Base-by-base conservation (phyloP, 2,797 vertebrate species). In the Xiphophorus birchmanni region DNA sequence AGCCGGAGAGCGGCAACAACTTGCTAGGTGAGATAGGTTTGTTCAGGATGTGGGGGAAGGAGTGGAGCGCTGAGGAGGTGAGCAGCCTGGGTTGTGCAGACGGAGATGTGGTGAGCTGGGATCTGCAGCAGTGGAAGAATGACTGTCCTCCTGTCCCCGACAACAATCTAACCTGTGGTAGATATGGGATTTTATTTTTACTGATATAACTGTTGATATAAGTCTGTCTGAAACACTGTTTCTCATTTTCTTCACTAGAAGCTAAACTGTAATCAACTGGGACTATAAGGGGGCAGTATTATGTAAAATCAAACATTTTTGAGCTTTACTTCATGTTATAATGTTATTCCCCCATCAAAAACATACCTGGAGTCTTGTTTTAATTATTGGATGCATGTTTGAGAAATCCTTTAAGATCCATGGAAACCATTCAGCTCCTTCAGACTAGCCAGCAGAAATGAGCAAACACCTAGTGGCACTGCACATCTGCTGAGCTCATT, bases 91-190 rank as follows among this genome's bases (percentile, higher is more conserved):
- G 79, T 42, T 97, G 96, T 83, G 85, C 81, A 1, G 94, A 96
- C 11, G 96, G 96, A 56, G 94, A 96, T 11, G 85, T 96, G 82
- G 50, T 95, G 82, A 93, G 90, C 56, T 97, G 96, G 96, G 94
- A 95, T 78, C 56, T 26, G 37, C 75, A 48, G 40, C 86, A 93
- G 45, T 96, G 95, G 96, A 83, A 87, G 4, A 40, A 87, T 73
- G 0, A 11, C 45, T 95, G 88, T 56, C 23, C 40, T 6, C 74
- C 85, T 9, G 1, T 8, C 5, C 12, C n/a, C 0, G 93, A 94
- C 80, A 1, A 1, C 17, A 83, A 0, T 6, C 85, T 96, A 1
- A 80, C 74, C 0, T 97, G 96, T 85, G 92, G 96, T 97, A 87
- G 95, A 90, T 85, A 76, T 12, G 12, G 1, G 26, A 45, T 12